Base-by-base conservation (phyloP, 2,113 vertebrate genomes). In the Phalacrocorax carbo region DNA sequence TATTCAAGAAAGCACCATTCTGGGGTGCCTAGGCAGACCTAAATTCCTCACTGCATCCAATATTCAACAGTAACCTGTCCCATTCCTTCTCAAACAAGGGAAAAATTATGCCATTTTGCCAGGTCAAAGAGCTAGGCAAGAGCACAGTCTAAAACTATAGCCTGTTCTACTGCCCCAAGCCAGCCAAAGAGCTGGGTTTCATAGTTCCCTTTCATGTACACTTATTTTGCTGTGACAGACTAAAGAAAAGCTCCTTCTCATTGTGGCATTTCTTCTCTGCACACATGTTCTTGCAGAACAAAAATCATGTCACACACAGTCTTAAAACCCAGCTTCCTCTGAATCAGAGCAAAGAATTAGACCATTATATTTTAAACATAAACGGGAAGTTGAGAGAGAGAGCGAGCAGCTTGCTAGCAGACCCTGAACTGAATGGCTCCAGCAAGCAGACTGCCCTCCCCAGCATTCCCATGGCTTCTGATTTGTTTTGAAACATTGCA, bases 271-370 rank as follows among this genome's bases (percentile, higher is more conserved):
- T 91, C 87, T 97, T 79, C 95, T 71, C 80, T 21, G 70, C 79
- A 86, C 76, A 92, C 34, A 72, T 4, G 26, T 68, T 96, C 95
- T 93, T 92, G 57, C 77, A 86, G 93, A 97, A 89, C 81, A 96
- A 97, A 97, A 97, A 97, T 97, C 75, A 27, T 95, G 96, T 97
- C 97, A 75, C 81, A 96, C 80, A 97, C 22, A 71, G 89, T 42
- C 80, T 76, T 44, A 30, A 93, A 86, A 38, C 60, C 85, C 94
- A 92, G 82, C 80, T 97, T 98, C 97, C 97, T 97, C 91, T 88
- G 91, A 95, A 93, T 82, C 78, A 82, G 72, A 60, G 83, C 29
- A 55, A 97, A 97, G 93, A 98, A 97, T 95, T 32, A 75, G 85
- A 80, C 71, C 88, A 97, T 97, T 97, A 91, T 97, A 88, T 83